Conservation (phyloP, 2,113 vertebrate genomes). For the Columba janthina region DNA sequence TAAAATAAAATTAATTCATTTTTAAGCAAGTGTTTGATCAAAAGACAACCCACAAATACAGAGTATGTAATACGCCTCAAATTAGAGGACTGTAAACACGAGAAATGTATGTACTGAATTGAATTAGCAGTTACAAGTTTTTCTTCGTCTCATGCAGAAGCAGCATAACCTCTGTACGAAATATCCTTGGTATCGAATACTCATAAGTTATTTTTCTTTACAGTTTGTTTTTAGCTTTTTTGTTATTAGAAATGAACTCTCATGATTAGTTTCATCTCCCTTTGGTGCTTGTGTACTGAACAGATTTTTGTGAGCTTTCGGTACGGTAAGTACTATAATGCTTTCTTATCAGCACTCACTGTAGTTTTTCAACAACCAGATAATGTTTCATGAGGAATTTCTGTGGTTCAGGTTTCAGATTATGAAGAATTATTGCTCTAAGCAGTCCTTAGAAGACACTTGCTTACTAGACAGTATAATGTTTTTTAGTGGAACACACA, state of each 20-base stretch:
- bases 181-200: not conserved
- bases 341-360: not conserved
- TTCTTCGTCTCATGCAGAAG: not conserved
- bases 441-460: not conserved
- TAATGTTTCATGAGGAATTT: not conserved
- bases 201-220: constrained; percentile 22
- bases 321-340: constrained; percentile 22
- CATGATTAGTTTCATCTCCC: constrained; percentile 13
- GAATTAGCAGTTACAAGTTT: not conserved
- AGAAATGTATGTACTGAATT: not conserved
- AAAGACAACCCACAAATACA: not conserved
- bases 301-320: not conserved
- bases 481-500: not conserved
- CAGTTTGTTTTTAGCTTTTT: constrained; percentile 1
- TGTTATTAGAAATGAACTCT: constrained; percentile 24
- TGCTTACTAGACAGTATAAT: not conserved
- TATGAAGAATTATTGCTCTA: not conserved
- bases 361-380: not conserved
- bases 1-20: not conserved
- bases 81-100: not conserved
- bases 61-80: not conserved
- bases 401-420: not conserved
- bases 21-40: not conserved
- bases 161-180: not conserved
- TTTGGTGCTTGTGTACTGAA: constrained; percentile 29